Percentiles rank a stretch among this genome's conserved stretches.
These are phyloP conservation scores for Drosophila mojavensis DNA, from an alignment of 1,140 invertebrate genomes.

Conservation along the genomic window DNA sequence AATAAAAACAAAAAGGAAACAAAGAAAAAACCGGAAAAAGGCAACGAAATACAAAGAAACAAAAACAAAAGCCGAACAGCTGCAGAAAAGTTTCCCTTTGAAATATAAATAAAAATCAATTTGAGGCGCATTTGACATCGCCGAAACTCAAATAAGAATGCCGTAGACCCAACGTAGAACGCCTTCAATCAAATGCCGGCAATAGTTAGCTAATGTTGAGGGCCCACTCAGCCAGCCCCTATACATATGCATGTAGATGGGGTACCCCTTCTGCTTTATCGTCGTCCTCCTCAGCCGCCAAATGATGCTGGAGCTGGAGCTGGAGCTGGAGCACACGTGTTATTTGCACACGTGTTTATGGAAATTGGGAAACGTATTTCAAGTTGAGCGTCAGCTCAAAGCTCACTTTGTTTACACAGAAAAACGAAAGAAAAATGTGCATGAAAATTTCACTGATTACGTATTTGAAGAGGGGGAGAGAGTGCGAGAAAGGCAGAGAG, in stretches of 20 bases:
- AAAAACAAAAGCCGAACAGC: conserved; percentile 66
- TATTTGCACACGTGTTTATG: conserved; percentile 82
- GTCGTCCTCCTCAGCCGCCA: neutral
- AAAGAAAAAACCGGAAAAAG: conserved; percentile 17
- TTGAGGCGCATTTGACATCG: conserved; percentile 73
- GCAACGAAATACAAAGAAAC: conserved; percentile 17
- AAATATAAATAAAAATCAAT: conserved; percentile 82
- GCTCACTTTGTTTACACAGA: conserved; percentile 60
- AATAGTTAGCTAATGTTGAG: conserved; percentile 71
- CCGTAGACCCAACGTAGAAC: conserved; percentile 10
- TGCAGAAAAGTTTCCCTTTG: conserved; percentile 73
- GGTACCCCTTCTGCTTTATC: neutral
- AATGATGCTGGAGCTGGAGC: conserved; percentile 19
- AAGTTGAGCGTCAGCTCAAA: conserved; percentile 67
- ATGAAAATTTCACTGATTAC: conserved; percentile 79
- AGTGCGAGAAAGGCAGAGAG: neutral
- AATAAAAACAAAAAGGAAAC: conserved; percentile 29
- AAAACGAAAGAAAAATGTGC: conserved; percentile 62
- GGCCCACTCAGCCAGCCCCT: conserved; percentile 12
- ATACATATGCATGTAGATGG: neutral
- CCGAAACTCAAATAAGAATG: conserved; percentile 68
- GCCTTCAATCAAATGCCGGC: conserved; percentile 59
- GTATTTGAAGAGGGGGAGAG: conserved; percentile 62
- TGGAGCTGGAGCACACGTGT: conserved; percentile 61
- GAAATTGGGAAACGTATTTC: conserved; percentile 80